These are phyloP conservation scores for Deilephila porcellus DNA, from an alignment of 2,888 invertebrate genomes.

Conservation along the genomic window DNA sequence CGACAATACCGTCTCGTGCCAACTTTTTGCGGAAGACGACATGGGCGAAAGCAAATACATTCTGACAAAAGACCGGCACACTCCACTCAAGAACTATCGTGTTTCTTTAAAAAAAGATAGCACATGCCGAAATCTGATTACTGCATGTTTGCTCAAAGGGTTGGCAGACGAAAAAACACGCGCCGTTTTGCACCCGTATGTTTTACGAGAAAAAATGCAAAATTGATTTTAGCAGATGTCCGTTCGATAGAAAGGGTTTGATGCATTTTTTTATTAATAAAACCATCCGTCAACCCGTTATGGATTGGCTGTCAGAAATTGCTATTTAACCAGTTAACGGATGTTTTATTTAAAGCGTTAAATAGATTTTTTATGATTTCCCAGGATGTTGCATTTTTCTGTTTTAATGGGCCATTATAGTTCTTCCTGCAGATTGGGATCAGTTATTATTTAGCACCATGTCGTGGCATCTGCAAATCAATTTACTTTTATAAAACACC, in stretches of 20 bases:
- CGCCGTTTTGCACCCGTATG: constrained; percentile 77
- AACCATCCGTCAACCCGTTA: constrained; percentile 51
- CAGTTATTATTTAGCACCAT: constrained; percentile 27
- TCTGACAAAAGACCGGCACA: constrained; percentile 78
- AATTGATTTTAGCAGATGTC: constrained; percentile 84
- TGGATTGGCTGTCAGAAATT: constrained; percentile 25
- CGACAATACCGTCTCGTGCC: constrained; percentile 72
- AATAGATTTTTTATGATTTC: constrained; percentile 28
- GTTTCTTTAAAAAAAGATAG: constrained; percentile 75
- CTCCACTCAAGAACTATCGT: constrained; percentile 79
- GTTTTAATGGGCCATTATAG: constrained; percentile 14
- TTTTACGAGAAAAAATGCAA: constrained; percentile 79
- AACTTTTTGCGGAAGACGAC: constrained; percentile 76
- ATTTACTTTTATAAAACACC: background rate
- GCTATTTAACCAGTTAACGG: constrained; percentile 26
- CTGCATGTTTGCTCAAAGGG: constrained; percentile 80
- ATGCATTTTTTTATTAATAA: constrained; percentile 63
- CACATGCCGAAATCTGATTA: constrained; percentile 85
- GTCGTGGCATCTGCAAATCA: constrained; percentile 22
- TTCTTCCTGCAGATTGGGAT: constrained; percentile 28
- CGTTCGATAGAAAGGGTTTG: constrained; percentile 69
- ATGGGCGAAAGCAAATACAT: constrained; percentile 74
- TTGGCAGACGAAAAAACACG: constrained; percentile 75
- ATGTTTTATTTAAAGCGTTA: constrained; percentile 24
- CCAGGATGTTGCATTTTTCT: constrained; percentile 25